phyloP scores from a whole-genome alignment of 64 coral and sea anemone species.

The Pocillopora verrucosa region DNA sequence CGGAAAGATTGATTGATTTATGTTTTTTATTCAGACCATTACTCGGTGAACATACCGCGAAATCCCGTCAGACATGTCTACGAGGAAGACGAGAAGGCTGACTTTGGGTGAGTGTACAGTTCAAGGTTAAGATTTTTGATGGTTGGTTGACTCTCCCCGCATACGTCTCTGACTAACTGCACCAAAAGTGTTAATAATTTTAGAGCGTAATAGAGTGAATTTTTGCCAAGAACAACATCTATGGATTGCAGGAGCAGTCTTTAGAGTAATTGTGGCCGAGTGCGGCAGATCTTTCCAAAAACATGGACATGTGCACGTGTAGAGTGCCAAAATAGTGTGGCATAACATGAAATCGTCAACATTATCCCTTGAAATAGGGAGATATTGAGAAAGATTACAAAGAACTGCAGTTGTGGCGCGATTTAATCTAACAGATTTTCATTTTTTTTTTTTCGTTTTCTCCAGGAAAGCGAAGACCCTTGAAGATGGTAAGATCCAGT shows the following conservation, averaged over 20 bases:
- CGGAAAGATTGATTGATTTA: neutral
- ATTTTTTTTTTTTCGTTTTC: neutral
- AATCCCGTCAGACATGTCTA: constrained; percentile 81
- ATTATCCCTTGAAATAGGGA: too few relatives aligned
- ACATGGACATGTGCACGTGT: too few relatives aligned
- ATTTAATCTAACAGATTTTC: neutral
- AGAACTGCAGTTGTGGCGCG: neutral
- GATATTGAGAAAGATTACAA: too few relatives aligned
- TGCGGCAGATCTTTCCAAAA: too few relatives aligned
- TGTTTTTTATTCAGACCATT: constrained; percentile 60
- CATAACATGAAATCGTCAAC: too few relatives aligned
- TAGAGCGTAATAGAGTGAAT: too few relatives aligned
- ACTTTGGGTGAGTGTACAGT: neutral
- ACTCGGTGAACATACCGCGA: constrained; percentile 80
- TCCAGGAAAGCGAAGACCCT: constrained; percentile 53
- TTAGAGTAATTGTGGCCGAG: too few relatives aligned
- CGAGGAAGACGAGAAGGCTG: constrained; percentile 36
- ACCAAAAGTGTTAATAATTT: too few relatives aligned
- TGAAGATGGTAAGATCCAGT: constrained; percentile 53
- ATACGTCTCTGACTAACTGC: neutral
- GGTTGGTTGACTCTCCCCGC: neutral
- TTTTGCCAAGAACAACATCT: too few relatives aligned
- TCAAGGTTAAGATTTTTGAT: neutral
- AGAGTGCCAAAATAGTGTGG: too few relatives aligned
- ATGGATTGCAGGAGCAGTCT: too few relatives aligned